Evolutionary conservation across 1,140 invertebrate species (phyloP), one percentile per base, ranked within the genome.

Genomic region (Drosophila tropicalis): DNA sequence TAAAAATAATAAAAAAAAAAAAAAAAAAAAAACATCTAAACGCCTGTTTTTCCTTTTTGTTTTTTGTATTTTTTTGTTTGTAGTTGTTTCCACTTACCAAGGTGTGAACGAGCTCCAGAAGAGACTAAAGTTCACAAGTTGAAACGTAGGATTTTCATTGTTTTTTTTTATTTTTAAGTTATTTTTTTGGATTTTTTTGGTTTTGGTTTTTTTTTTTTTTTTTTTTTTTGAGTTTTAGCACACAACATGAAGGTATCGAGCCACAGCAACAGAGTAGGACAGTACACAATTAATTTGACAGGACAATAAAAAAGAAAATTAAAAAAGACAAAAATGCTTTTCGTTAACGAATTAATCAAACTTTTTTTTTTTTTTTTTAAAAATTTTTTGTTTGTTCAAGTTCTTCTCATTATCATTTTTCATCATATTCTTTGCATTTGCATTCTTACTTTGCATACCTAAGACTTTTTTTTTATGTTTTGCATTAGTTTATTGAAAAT

Each of bases 91-190:
- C 70, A 86, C 97, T 97, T 98, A 98, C 97, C 97, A 96, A 96
- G 96, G 96, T 95, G 96, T 96, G 96, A 97, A 97, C 95, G 96
- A 97, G 96, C 96, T 97, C 97, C 97, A 98, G 96, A 97, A 98
- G 95, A 96, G 96, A 96, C 97, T 97, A 97, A 94, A 84, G 67
- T 90, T 90, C 89, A 84, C 80, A 66, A 51, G 83, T 86, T 76
- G 83, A 76, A 81, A 90, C 80, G 89, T 84, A 75, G 77, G 72
- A 74, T 72, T 82, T 85, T 80, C 72, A 60, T 66, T 73, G 66
- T 70, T 58, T 70, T 69, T 79, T 44, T 72, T 39, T 40, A 58
- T 55, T 56, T 85, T 61, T 9, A 36, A 62, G 39, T 72, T 1
- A 22, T 36, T 66, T 70, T 75, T 73, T 75, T 55, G 32, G 67